Evolutionary conservation across 2,797 vertebrate species (phyloP), one percentile per base, ranked within the genome.

Genomic region (Clarias pachynema): DNA sequence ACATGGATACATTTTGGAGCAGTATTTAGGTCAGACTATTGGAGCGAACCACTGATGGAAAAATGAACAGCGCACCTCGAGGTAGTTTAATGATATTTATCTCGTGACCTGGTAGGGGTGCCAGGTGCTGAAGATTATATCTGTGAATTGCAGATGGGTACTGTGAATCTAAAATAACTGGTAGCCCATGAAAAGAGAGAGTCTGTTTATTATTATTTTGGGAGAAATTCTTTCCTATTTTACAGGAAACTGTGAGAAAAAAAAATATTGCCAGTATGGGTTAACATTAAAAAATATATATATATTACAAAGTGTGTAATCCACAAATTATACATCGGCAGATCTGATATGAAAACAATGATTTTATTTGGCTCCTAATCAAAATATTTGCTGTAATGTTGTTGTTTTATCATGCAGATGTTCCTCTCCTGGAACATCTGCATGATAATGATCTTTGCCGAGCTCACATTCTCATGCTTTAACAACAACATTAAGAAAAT

Each of bases 311-410:
- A 80, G 24, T 65, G 31, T 85, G 29, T 69, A 79, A 69, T 57
- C 82, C 62, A 53, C 24, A 20, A 16, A 56, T 56, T n/a, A 70
- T 20, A 53, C n/a, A 26, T 74, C 72, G 26, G 81, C 37, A 69
- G 56, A 75, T 83, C 69, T 60, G 74, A 82, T 82, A 57, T 81
- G 0, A n/a, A n/a, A 84, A 10, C 63, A 24, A 73, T 56, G 3
- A 82, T 79, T 80, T 57, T 60, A n/a, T 80, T 63, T 56, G 6
- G 0, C 49, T 53, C 63, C 37, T 60, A 14, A 86, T 86, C 44
- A 56, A 34, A 87, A 60, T 34, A 85, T 86, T 84, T 78, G 44
- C 69, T 84, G 5, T 68, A 72, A 81, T 74, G 34, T 86, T 74
- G 26, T 83, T 77, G 40, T 74, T 81, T 82, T 49, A 79, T 60